Conservation (phyloP, 2,113 vertebrate genomes). For the Lagopus muta region DNA sequence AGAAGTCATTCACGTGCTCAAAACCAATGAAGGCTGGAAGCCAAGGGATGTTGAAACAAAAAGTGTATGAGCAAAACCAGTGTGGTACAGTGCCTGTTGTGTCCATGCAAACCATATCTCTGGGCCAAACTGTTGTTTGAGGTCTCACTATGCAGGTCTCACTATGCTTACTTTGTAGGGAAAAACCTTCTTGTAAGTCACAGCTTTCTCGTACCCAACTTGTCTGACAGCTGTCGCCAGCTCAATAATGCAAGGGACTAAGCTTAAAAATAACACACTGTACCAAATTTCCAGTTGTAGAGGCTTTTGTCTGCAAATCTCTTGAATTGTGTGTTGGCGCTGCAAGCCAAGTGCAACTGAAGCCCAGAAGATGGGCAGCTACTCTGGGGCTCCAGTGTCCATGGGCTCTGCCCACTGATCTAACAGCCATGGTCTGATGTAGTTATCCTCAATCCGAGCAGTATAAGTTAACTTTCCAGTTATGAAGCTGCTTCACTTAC, state of each 20-base stretch:
- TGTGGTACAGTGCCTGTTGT: background rate
- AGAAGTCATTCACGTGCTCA: background rate
- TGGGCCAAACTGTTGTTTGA: background rate
- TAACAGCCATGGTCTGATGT: background rate
- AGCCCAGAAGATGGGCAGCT: background rate
- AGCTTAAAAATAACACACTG: background rate
- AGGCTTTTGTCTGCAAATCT: background rate
- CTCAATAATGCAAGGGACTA: background rate
- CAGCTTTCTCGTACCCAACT: background rate
- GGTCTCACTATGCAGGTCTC: background rate
- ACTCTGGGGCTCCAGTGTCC: background rate
- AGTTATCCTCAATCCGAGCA: slow-evolving; percentile 14
- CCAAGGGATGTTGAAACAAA: background rate
- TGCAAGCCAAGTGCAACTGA: background rate
- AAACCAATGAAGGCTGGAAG: background rate
- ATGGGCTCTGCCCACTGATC: background rate
- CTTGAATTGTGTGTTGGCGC: background rate
- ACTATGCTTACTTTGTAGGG: background rate
- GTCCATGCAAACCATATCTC: background rate
- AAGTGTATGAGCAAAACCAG: background rate
- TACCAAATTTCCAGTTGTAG: background rate
- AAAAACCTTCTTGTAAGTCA: background rate
- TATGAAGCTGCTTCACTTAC: background rate
- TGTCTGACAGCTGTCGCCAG: background rate
- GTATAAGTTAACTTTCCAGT: background rate